Percentiles rank a stretch among this genome's conserved stretches.
Evolutionary conservation across 37 sponge, comb jelly and placozoan genomes (phyloP).

Genomic region (Halichondria panicea): DNA sequence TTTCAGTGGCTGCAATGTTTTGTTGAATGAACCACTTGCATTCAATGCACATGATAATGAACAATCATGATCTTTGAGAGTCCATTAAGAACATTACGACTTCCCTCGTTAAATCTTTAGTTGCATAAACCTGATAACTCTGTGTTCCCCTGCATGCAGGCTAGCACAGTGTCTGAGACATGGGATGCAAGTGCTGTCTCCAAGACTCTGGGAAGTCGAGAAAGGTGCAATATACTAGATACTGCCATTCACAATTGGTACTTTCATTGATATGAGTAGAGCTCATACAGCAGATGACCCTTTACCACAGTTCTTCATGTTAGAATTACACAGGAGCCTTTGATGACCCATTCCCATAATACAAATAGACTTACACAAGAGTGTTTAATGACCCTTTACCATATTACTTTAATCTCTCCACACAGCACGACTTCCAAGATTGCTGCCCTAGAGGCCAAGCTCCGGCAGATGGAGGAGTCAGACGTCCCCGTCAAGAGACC

Average conservation of each 20-base stretch:
- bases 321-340: no score
- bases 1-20: background rate
- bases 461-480: conserved; percentile 69
- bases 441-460: conserved; percentile 82
- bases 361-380: background rate
- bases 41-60: no score
- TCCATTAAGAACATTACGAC: no score
- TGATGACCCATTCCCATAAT: background rate
- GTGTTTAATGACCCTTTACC: background rate
- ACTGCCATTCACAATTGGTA: background rate
- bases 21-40: no score
- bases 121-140: no score
- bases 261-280: no score
- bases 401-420: no score
- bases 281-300: background rate
- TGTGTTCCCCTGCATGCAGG: no score
- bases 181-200: conserved; percentile 75
- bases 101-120: no score
- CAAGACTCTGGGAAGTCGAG: conserved; percentile 44
- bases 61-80: no score
- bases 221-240: conserved; percentile 25
- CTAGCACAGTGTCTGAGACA: conserved; percentile 54
- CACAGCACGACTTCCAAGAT: conserved; percentile 74
- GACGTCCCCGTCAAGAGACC: background rate
- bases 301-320: background rate